Evolutionary conservation across 2,888 invertebrate genomes (phyloP).

Genomic region (Drosophila leonis): DNA sequence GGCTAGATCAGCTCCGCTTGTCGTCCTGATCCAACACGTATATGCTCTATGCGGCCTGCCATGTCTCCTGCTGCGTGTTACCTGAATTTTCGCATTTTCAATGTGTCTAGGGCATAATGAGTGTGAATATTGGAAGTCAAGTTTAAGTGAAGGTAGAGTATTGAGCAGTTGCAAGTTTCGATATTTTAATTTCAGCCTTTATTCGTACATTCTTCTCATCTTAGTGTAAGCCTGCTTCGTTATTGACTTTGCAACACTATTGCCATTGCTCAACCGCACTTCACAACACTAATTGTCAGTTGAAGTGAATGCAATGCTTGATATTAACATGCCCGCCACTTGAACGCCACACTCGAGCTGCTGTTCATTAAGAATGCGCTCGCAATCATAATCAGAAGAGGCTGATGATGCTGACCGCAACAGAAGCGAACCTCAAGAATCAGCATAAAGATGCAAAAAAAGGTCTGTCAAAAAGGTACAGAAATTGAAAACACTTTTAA

Average conservation of each 20-base stretch:
- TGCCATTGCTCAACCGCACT: slow-evolving; percentile 5
- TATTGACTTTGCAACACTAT: slow-evolving; percentile 23
- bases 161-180: too few species aligned
- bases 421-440: slow-evolving; percentile 24
- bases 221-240: neutral
- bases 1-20: too few species aligned
- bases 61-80: too few species aligned
- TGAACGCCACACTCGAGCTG: slow-evolving; percentile 27
- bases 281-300: slow-evolving; percentile 12
- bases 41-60: too few species aligned
- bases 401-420: slow-evolving; percentile 1
- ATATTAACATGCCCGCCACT: slow-evolving; percentile 14
- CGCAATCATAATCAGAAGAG: slow-evolving; percentile 66
- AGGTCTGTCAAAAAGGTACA: slow-evolving; percentile 61
- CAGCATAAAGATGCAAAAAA: slow-evolving; percentile 22
- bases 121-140: too few species aligned
- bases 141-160: too few species aligned
- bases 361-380: slow-evolving; percentile 55
- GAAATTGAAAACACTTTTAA: slow-evolving; percentile 75
- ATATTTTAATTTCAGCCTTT: neutral
- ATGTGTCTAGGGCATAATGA: too few species aligned
- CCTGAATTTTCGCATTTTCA: too few species aligned
- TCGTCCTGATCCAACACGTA: too few species aligned
- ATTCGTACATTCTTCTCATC: neutral
- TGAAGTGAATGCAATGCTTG: neutral